These are phyloP conservation scores for Lutjanus campechanus DNA, from an alignment of 2,797 vertebrate species.

Conservation along the genomic window DNA sequence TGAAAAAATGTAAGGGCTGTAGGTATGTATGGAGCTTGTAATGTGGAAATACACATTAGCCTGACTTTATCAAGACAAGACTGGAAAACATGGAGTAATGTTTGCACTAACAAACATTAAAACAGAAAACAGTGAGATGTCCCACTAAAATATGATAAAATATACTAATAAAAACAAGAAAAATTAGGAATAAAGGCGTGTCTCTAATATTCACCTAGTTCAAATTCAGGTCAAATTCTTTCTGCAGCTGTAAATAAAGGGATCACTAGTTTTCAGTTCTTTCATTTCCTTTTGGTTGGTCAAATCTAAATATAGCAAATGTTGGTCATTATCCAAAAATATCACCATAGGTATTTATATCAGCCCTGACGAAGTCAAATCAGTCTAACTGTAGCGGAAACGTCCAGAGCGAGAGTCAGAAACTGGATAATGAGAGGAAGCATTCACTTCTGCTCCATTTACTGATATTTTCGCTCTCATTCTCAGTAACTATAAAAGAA, in stretches of 20 bases:
- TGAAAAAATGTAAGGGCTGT: too few relatives aligned
- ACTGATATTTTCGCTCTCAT: conserved; percentile 55
- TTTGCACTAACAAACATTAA: not conserved
- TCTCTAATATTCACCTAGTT: not conserved
- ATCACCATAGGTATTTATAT: conserved; percentile 15
- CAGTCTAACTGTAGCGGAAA: conserved; percentile 26
- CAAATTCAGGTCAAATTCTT: not conserved
- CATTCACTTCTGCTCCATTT: conserved; percentile 76
- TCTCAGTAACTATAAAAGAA: conserved; percentile 42
- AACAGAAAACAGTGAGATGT: not conserved
- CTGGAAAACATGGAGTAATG: not conserved
- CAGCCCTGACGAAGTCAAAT: not conserved
- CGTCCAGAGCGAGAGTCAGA: conserved; percentile 38
- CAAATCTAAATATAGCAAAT: not conserved
- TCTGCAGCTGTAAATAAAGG: not conserved
- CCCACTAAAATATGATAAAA: not conserved
- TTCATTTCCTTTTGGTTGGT: not conserved
- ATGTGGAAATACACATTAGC: not conserved
- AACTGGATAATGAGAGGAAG: conserved; percentile 65
- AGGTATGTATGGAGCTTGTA: too few relatives aligned
- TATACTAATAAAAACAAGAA: not conserved
- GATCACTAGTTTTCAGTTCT: not conserved
- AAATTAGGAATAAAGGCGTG: not conserved
- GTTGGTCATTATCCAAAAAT: not conserved
- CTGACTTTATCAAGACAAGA: not conserved